These are phyloP conservation scores for Penaeus vannamei DNA, from an alignment of 1,140 invertebrate species.

Conservation along the genomic window DNA sequence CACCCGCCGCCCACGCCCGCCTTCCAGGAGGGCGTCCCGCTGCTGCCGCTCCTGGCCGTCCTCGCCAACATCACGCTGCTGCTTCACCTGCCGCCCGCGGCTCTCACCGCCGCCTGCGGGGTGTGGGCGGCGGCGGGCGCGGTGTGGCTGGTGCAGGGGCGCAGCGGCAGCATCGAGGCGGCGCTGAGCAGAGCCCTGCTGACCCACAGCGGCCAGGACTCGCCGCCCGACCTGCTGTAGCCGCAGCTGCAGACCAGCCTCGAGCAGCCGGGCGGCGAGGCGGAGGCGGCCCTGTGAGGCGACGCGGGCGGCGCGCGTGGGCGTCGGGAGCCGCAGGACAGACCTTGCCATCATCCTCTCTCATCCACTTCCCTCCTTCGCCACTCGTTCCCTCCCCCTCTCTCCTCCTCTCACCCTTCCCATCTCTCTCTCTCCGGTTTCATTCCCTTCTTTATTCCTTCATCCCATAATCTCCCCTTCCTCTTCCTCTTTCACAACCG, in stretches of 20 bases:
- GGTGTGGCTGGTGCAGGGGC: constrained; percentile 48
- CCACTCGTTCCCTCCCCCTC: no score
- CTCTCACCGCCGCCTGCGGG: constrained; percentile 13
- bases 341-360: no score
- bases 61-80: constrained; percentile 57
- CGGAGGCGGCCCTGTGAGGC: background rate
- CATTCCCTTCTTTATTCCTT: no score
- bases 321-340: no score
- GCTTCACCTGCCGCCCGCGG: constrained; percentile 47
- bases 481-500: no score
- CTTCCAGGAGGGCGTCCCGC: constrained; percentile 33
- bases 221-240: constrained; percentile 42
- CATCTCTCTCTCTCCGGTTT: no score
- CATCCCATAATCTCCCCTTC: no score
- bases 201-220: constrained; percentile 45
- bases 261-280: background rate
- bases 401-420: no score
- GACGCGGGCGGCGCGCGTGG: no score
- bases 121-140: constrained; percentile 26
- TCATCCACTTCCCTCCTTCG: no score
- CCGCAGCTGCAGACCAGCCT: background rate
- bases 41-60: constrained; percentile 52
- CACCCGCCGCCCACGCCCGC: constrained; percentile 37
- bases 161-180: constrained; percentile 42
- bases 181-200: constrained; percentile 52